These are phyloP conservation scores for Oncorhynchus mykiss DNA, from an alignment of 2,113 vertebrate species.

Conservation along the genomic window DNA sequence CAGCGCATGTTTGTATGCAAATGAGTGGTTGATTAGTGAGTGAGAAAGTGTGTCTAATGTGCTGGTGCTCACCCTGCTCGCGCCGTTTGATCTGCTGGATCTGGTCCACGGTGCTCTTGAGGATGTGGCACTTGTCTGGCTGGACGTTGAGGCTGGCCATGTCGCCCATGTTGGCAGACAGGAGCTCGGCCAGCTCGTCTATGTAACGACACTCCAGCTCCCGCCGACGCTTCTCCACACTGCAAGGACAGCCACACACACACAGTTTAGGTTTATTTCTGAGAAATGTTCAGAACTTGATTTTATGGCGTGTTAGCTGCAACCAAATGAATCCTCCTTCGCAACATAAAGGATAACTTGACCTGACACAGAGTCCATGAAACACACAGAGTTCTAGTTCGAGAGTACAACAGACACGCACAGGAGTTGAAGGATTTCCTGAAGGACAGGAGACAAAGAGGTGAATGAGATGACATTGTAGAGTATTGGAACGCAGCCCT, in stretches of 20 bases:
- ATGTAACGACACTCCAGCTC: slow-evolving; percentile 94
- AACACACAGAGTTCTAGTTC: too few relatives aligned
- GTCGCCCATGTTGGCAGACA: slow-evolving; percentile 91
- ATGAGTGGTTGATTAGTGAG: too few relatives aligned
- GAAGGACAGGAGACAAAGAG: background rate
- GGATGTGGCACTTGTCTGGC: slow-evolving; percentile 95
- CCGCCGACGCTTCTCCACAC: slow-evolving; percentile 88
- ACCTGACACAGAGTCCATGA: too few relatives aligned
- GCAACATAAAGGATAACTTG: background rate
- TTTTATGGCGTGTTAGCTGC: too few relatives aligned
- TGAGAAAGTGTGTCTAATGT: slow-evolving; percentile 2
- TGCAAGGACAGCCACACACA: slow-evolving; percentile 52
- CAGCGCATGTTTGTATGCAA: too few relatives aligned
- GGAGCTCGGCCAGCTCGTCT: slow-evolving; percentile 90
- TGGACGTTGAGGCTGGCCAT: slow-evolving; percentile 90
- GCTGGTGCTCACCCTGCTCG: slow-evolving; percentile 80
- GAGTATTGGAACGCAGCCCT: background rate
- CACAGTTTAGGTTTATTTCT: background rate
- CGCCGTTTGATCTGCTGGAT: slow-evolving; percentile 93
- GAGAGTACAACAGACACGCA: too few relatives aligned
- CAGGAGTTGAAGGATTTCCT: background rate
- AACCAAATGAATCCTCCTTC: background rate
- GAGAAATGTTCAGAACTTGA: too few relatives aligned
- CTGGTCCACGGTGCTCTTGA: slow-evolving; percentile 91
- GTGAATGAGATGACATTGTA: too few relatives aligned